phyloP scores from a whole-genome alignment of 2,888 invertebrate species.

The Theretra japonica region DNA sequence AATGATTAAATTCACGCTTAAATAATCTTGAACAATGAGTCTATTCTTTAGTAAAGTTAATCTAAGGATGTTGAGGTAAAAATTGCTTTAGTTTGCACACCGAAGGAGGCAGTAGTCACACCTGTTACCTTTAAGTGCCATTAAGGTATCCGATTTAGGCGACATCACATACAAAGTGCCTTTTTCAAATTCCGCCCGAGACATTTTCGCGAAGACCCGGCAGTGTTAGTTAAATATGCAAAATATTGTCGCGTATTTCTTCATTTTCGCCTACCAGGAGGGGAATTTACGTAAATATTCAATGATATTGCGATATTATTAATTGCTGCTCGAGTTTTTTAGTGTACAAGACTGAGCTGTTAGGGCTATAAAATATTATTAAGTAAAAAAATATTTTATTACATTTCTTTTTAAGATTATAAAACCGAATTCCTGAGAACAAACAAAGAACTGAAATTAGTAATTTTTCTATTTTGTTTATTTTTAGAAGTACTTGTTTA shows the following conservation, averaged over 20 bases:
- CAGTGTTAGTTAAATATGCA: constrained; percentile 7
- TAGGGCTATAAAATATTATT: too few relatives aligned
- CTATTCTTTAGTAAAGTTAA: not conserved
- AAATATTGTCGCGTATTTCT: not conserved
- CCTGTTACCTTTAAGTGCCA: constrained; percentile 23
- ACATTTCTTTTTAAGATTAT: too few relatives aligned
- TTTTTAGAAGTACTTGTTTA: too few relatives aligned
- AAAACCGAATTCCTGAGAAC: too few relatives aligned
- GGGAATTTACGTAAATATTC: not conserved
- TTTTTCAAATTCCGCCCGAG: not conserved
- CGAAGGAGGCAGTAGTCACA: not conserved
- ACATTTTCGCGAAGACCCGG: not conserved
- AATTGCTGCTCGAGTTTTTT: not conserved
- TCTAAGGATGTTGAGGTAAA: constrained; percentile 34
- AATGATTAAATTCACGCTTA: not conserved
- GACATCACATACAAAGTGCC: not conserved
- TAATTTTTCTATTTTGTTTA: too few relatives aligned
- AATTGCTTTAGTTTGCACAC: constrained; percentile 37
- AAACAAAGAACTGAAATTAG: too few relatives aligned
- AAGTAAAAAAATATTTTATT: too few relatives aligned
- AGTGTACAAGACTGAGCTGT: too few relatives aligned
- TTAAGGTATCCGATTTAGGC: constrained; percentile 31
- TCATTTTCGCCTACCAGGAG: too few relatives aligned
- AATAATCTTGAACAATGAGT: not conserved
- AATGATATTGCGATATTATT: not conserved